These are phyloP conservation scores for Eonycteris spelaea DNA, from an alignment of 2,113 vertebrate genomes.

Conservation along the genomic window DNA sequence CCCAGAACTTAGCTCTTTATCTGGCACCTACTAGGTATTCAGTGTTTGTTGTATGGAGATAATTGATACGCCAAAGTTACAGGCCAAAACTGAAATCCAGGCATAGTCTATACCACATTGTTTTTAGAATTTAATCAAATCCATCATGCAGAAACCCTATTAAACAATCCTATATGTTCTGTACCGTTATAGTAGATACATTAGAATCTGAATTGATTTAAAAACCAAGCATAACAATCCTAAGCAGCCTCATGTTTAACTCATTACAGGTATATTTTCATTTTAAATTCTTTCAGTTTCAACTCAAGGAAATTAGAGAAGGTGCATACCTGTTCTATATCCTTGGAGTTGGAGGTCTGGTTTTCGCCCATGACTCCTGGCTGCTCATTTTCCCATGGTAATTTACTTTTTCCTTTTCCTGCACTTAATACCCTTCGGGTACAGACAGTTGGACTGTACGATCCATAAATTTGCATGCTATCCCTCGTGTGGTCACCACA, in stretches of 20 bases:
- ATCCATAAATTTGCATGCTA: conserved; percentile 74
- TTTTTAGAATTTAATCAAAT: conserved; percentile 26
- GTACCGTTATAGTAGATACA: neutral
- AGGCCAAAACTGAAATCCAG: neutral
- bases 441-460: conserved; percentile 72
- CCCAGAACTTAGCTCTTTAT: neutral
- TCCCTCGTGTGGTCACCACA: conserved; percentile 72
- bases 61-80: neutral
- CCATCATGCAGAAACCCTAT: neutral
- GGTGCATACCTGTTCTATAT: conserved; percentile 86
- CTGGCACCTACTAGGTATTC: neutral
- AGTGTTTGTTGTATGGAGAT: neutral
- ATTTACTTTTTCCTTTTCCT: conserved; percentile 91
- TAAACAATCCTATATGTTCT: neutral
- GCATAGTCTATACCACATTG: neutral
- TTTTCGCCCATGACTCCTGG: conserved; percentile 74
- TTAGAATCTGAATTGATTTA: neutral
- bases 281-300: conserved; percentile 15
- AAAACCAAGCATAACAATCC: neutral
- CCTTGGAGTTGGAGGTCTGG: conserved; percentile 67
- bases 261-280: neutral
- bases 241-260: neutral
- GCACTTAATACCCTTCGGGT: conserved; percentile 91
- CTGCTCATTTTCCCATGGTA: conserved; percentile 91
- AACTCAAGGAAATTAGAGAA: conserved; percentile 36